Percentiles rank a stretch among this genome's conserved stretches.
phyloP scores from a whole-genome alignment of 1,140 invertebrate species.

The Matsumurasca onukii region DNA sequence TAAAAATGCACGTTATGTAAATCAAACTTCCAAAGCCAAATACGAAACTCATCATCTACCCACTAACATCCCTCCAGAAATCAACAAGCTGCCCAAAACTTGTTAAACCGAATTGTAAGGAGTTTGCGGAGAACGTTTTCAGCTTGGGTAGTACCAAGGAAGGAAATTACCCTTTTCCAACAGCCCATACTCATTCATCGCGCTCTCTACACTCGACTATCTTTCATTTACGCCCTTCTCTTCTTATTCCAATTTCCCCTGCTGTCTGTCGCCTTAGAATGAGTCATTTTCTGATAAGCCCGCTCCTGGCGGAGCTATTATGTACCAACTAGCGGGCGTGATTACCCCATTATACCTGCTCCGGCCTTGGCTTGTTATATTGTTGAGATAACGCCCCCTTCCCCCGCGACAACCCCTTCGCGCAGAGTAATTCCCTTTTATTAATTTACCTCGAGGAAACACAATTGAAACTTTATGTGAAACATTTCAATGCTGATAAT shows the following conservation, averaged over 20 bases:
- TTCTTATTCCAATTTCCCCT: conserved; percentile 45
- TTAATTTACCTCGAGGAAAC: conserved; percentile 8
- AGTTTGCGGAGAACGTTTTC: conserved; percentile 6
- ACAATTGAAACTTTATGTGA: conserved; percentile 12
- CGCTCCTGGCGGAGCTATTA: conserved; percentile 37
- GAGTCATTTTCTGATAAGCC: conserved; percentile 41
- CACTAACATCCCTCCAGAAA: too few relatives aligned
- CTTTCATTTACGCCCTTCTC: conserved; percentile 45
- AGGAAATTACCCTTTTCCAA: conserved; percentile 40
- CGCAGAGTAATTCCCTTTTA: conserved; percentile 6
- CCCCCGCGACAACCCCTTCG: not conserved
- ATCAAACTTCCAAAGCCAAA: too few relatives aligned
- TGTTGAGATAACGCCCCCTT: conserved; percentile 24
- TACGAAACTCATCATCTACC: too few relatives aligned
- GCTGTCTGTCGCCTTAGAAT: conserved; percentile 37
- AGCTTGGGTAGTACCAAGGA: not conserved
- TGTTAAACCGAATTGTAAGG: too few relatives aligned
- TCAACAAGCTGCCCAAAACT: too few relatives aligned
- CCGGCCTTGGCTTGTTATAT: conserved; percentile 24
- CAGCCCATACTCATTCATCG: conserved; percentile 35
- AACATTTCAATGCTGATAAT: conserved; percentile 14
- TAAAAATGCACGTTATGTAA: too few relatives aligned
- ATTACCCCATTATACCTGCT: conserved; percentile 39
- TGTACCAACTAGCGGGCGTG: conserved; percentile 41
- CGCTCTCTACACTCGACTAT: conserved; percentile 38